Base-by-base conservation (phyloP, 2,113 vertebrate genomes). In the Etia nguti region DNA sequence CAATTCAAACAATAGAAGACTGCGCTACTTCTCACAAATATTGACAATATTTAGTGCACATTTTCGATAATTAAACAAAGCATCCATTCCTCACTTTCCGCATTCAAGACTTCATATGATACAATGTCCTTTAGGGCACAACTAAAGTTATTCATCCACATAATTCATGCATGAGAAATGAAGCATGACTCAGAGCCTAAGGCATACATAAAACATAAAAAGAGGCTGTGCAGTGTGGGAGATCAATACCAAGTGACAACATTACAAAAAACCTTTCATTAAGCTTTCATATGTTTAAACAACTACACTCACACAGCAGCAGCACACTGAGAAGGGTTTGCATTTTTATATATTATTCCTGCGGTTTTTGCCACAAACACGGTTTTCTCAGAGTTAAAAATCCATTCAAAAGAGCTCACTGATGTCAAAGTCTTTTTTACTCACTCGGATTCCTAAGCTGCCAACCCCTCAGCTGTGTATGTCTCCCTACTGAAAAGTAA, bases 191-290 rank as follows among this genome's bases (percentile, higher is more conserved):
- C 85, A 2, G n/a, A 52, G 81, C 85, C 80, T 15, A 26, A 81
- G 81, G 89, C 56, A 41, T 82, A 31, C 81, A 88, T 90, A 90
- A 90, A 87, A 89, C 18, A 50, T 57, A 86, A 62, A n/a, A 80
- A 10, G 24, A 75, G 1, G n/a, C 54, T 84, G 24, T 22, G 41
- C 56, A 52, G 41, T 41, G 29, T 65, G 22, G 10, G 8, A 79
- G 26, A 92, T 87, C 36, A 48, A 85, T 85, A 77, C 38, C 6
- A 10, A 59, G 24, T 22, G 41, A 60, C 11, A 82, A 46, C 18
- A 52, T 4, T 77, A 10, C 29, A 77, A 52, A 55, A 55, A 55
- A 11, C n/a, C 4, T 55, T 55, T 55, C n/a, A 55, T 55, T 50
- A 77, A 52, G 26, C 26, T 77, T 34, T 34, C 73, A 52, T 20